A percentile compares a stretch with the other conserved stretches of the same genome.
Conservation (phyloP, 2,113 vertebrate species). For the Tetraodon nigroviridis region DNA sequence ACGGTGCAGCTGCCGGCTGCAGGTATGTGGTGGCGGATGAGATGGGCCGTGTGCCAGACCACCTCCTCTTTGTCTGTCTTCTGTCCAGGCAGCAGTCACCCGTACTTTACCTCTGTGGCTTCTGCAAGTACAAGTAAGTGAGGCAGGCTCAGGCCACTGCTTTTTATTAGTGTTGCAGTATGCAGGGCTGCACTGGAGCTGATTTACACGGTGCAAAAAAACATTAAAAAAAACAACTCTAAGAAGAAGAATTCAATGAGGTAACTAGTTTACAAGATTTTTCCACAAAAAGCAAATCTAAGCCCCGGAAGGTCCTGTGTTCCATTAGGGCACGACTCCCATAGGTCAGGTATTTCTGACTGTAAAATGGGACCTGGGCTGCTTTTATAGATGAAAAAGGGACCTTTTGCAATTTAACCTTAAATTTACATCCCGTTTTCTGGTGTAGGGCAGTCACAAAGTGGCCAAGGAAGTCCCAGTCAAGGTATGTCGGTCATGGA, state of each 20-base stretch:
- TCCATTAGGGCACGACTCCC: too few species aligned
- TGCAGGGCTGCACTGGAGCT: conserved; percentile 11
- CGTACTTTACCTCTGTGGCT: conserved; percentile 79
- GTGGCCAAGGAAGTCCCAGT: conserved; percentile 66
- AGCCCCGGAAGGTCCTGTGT: too few species aligned
- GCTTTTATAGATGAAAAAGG: too few species aligned
- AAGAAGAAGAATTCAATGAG: not conserved
- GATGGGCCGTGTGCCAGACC: conserved; percentile 45
- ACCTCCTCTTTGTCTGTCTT: conserved; percentile 54
- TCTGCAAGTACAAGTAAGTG: conserved; percentile 83
- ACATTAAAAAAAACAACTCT: too few species aligned
- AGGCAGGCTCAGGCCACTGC: conserved; percentile 10
- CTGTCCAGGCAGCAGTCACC: conserved; percentile 79
- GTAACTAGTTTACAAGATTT: too few species aligned
- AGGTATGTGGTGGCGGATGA: conserved; percentile 55
- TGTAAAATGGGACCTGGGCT: too few species aligned
- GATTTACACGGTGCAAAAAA: conserved; percentile 9
- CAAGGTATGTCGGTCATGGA: conserved; percentile 72
- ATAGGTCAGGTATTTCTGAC: too few species aligned
- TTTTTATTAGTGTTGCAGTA: conserved; percentile 13
- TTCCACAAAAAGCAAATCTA: too few species aligned
- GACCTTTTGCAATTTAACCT: too few species aligned
- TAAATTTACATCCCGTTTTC: conserved; percentile 16
- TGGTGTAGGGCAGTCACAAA: conserved; percentile 79
- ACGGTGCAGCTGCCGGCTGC: conserved; percentile 44